These are phyloP conservation scores for Nemurella pictetii DNA, from an alignment of 2,888 invertebrate genomes.

Conservation along the genomic window DNA sequence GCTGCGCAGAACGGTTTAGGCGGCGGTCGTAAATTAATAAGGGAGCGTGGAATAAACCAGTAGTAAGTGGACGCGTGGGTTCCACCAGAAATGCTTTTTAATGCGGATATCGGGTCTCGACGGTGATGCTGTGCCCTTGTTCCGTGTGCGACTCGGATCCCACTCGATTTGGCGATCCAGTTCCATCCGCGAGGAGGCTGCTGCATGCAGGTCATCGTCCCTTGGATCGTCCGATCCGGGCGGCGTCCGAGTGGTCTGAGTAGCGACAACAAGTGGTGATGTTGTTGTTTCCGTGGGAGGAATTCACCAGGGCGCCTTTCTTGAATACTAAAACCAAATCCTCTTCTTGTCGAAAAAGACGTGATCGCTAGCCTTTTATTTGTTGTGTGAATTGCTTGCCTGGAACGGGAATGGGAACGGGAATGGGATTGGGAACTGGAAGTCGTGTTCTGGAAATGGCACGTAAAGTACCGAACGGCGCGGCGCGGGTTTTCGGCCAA, in stretches of 20 bases:
- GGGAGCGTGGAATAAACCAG: not conserved
- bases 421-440: not conserved
- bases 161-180: not conserved
- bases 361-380: conserved; percentile 10
- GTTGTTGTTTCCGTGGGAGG: conserved; percentile 7
- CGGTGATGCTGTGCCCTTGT: not conserved
- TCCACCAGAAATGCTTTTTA: not conserved
- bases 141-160: not conserved
- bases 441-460: conserved; percentile 27
- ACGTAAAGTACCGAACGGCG: conserved; percentile 2
- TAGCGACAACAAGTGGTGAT: not conserved
- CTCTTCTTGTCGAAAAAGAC: conserved; percentile 9
- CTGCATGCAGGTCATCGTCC: conserved; percentile 10
- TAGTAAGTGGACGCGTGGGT: not conserved
- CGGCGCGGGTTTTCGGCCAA: not conserved
- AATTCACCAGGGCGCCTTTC: conserved; percentile 1
- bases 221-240: too few relatives aligned
- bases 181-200: not conserved
- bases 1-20: not conserved
- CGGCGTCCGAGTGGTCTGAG: too few relatives aligned
- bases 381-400: conserved; percentile 14
- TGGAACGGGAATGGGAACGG: not conserved
- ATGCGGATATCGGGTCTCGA: not conserved
- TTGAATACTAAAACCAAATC: conserved; percentile 10
- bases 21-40: not conserved